Evolutionary conservation across 2,888 invertebrate genomes (phyloP).

Genomic region (Drosophila paramelanica): DNA sequence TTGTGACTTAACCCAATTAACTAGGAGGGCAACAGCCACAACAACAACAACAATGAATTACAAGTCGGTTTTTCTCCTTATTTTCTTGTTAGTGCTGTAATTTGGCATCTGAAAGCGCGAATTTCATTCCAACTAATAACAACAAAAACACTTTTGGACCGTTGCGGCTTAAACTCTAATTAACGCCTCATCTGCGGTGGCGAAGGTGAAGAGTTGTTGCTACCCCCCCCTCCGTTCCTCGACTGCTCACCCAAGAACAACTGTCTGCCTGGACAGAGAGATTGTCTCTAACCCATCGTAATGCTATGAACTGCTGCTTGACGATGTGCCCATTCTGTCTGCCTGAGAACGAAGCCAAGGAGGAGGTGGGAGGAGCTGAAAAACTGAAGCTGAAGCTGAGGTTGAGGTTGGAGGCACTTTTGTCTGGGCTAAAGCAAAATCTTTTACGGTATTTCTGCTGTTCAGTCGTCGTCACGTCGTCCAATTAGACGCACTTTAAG

Average conservation of each 20-base stretch:
- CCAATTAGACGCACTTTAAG: constrained; percentile 66
- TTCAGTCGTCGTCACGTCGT: constrained; percentile 23
- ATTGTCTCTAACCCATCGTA: constrained; percentile 39
- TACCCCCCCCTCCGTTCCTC: background rate
- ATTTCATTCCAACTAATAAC: constrained; percentile 70
- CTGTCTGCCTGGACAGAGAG: constrained; percentile 8
- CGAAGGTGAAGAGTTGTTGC: constrained; percentile 23
- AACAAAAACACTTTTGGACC: constrained; percentile 41
- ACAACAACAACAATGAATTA: constrained; percentile 29
- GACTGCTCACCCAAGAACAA: too few species aligned
- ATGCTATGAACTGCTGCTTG: constrained; percentile 71
- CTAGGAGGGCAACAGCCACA: constrained; percentile 13
- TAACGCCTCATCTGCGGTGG: constrained; percentile 70
- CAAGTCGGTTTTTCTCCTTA: constrained; percentile 13
- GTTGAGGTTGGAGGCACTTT: constrained; percentile 11
- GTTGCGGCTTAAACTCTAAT: constrained; percentile 78
- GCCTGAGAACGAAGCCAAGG: constrained; percentile 29
- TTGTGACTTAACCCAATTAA: constrained; percentile 50
- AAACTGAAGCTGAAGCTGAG: background rate
- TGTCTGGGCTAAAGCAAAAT: constrained; percentile 18
- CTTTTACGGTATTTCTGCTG: constrained; percentile 51
- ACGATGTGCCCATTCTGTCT: constrained; percentile 77
- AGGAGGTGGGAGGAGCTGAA: constrained; percentile 11
- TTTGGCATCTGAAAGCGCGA: constrained; percentile 51
- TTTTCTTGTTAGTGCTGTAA: constrained; percentile 55